Evolutionary conservation across 2,888 invertebrate species (phyloP).

Genomic region (Epinotia brunnichana): DNA sequence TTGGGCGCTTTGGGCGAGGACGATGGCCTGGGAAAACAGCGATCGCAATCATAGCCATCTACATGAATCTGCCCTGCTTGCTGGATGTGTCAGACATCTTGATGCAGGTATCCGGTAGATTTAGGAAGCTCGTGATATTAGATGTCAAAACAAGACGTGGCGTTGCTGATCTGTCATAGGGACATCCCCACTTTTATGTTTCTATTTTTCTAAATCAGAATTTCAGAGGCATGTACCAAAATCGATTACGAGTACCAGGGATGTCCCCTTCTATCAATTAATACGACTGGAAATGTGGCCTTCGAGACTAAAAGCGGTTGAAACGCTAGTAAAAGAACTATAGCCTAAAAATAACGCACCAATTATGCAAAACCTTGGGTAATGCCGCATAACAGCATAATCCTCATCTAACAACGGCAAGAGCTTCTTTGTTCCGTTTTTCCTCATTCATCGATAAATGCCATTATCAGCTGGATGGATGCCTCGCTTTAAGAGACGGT

Average conservation of each 20-base stretch:
- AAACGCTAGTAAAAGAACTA: no score
- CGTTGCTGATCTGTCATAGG: neutral
- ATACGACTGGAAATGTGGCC: neutral
- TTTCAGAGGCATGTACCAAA: neutral
- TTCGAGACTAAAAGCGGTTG: neutral
- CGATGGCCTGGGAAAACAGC: conserved; percentile 25
- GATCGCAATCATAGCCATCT: neutral
- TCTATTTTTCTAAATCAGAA: no score
- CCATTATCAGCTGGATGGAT: no score
- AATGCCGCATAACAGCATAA: no score
- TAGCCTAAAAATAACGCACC: no score
- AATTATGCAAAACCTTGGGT: no score
- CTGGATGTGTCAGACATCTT: neutral
- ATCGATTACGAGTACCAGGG: neutral
- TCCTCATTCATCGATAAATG: no score
- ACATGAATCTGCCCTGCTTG: neutral
- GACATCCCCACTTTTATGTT: no score
- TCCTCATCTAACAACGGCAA: no score
- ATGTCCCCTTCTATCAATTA: neutral
- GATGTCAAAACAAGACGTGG: no score
- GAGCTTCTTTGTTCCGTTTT: no score
- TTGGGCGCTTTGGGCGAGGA: conserved; percentile 21
- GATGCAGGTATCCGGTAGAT: neutral
- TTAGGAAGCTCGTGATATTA: neutral
- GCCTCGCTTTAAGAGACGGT: no score